Evolutionary conservation across 37 sponge, comb jelly and placozoan species (phyloP), one percentile per base, ranked within the genome.

Genomic region (Ianthella basta): DNA sequence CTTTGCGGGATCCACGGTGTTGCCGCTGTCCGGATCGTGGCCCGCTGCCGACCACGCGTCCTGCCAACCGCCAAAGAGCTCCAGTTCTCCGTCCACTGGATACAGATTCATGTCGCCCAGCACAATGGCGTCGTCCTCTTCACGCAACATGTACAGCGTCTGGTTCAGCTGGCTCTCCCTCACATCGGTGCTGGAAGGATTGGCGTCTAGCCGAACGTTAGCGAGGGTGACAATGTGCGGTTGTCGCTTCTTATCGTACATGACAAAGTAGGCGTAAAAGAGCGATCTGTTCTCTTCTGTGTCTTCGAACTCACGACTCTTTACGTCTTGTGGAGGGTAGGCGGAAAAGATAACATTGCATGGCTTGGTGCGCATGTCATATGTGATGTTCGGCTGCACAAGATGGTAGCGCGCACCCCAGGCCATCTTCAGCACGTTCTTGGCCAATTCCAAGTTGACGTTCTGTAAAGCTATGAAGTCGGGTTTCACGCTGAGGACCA

Each of bases 401-500:
- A 81, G 30, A 0, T 87, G 77, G 80, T 94, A 94, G 34, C 84
- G 82, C 15, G 81, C 25, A 3, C 82, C 91, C 94, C 94, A 94
- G n/a, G 57, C 0, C 20, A 56, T 63, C 18, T 85, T 56, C 41
- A 59, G 44, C 53, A 94, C 72, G 27, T 72, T 85, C 81, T 88
- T 90, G 40, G 87, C 66, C 0, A 56, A 41, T 29, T 94, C 94
- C n/a, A 80, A 85, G 34, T 34, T 88, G 21, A 94, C 83, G 63
- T 82, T 75, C 78, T 94, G 94, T 32, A 94, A 80, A 15, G 88
- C 91, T 15, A 94, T 19, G 55, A 90, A 94, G 55, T 94, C 94
- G 0, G 94, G 94, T 57, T 80, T 82, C 50, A 86, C 83, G n/a
- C 64, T 5, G 40, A 68, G 72, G 27, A 94, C 81, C 24, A 94